These are phyloP conservation scores for Synergus itoensis DNA, from an alignment of 2,888 invertebrate genomes.

Conservation along the genomic window DNA sequence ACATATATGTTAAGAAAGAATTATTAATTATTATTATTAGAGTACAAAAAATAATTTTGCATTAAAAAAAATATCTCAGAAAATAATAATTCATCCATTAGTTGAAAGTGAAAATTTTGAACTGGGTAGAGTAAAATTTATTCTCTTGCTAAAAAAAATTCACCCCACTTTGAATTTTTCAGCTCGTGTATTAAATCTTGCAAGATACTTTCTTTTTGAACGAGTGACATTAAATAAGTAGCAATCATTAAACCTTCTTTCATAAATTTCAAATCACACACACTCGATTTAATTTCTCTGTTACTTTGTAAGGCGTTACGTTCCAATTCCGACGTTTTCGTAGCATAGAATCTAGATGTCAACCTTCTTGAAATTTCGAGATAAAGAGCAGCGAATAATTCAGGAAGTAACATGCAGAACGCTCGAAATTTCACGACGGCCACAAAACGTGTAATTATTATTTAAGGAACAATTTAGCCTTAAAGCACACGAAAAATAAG, in stretches of 20 bases:
- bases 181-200: background rate
- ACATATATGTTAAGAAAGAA: too few relatives aligned
- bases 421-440: constrained; percentile 21
- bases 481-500: constrained; percentile 28
- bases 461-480: constrained; percentile 34
- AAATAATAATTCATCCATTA: background rate
- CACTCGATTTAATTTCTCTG: background rate
- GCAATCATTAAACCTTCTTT: background rate
- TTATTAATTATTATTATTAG: too few relatives aligned
- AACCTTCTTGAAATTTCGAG: constrained; percentile 13
- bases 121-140: background rate
- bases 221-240: background rate
- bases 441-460: constrained; percentile 26
- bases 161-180: background rate
- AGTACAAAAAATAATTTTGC: too few relatives aligned
- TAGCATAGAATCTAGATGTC: background rate
- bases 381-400: background rate
- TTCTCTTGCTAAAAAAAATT: background rate
- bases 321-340: constrained; percentile 23
- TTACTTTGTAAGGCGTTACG: constrained; percentile 24
- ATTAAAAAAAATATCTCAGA: background rate
- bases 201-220: background rate
- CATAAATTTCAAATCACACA: background rate
- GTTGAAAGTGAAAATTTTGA: background rate
- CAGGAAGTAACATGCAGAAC: background rate